phyloP scores from a whole-genome alignment of 2,797 vertebrate genomes.

The Enteromius treurensis region DNA sequence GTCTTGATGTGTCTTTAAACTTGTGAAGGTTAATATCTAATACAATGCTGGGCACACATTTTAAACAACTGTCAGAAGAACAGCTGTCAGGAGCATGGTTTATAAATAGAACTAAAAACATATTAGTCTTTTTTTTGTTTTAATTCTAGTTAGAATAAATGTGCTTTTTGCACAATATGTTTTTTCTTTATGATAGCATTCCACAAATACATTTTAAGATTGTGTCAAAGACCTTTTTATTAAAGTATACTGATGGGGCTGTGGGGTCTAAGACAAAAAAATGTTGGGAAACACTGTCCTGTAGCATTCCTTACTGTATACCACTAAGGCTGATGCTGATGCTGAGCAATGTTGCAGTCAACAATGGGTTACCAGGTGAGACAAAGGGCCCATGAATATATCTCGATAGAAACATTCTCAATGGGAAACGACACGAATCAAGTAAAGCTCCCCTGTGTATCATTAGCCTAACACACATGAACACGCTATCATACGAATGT shows the following conservation, averaged over 20 bases:
- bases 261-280: too few species aligned
- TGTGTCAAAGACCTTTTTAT: not conserved
- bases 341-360: too few species aligned
- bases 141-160: not conserved
- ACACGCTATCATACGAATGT: too few species aligned
- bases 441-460: too few species aligned
- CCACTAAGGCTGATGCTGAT: too few species aligned
- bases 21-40: not conserved
- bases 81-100: not conserved
- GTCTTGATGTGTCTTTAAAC: not conserved
- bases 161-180: not conserved
- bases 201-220: not conserved
- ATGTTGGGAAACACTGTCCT: not conserved
- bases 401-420: too few species aligned
- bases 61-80: too few species aligned
- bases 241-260: not conserved
- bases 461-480: not conserved
- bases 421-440: too few species aligned
- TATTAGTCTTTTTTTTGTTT: not conserved
- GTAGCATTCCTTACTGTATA: not conserved
- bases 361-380: too few species aligned
- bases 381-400: too few species aligned
- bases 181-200: not conserved
- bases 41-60: not conserved
- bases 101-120: not conserved